Evolutionary conservation across 37 sponge, comb jelly and placozoan genomes (phyloP).

Genomic region (Oopsacas minuta): DNA sequence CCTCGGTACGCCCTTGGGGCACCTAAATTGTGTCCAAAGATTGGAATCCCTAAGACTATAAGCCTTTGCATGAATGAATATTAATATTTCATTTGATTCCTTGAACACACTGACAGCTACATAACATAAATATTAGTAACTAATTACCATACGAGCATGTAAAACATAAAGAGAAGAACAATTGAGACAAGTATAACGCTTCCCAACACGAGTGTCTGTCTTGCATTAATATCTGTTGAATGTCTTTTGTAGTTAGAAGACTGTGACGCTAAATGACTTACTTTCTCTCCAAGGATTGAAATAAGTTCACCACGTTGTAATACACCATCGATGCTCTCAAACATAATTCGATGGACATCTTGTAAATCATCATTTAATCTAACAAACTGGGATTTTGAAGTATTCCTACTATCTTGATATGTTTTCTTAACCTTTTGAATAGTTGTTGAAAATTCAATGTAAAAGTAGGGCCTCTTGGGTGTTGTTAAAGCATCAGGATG

Average conservation of each 20-base stretch:
- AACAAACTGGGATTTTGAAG: slow-evolving; percentile 35
- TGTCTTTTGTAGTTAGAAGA: neutral
- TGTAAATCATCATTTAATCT: slow-evolving; percentile 72
- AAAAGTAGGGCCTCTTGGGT: neutral
- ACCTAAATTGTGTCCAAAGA: too few relatives aligned
- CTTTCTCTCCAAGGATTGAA: slow-evolving; percentile 13
- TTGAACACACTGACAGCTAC: too few relatives aligned
- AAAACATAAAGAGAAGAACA: neutral
- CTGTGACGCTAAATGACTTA: neutral
- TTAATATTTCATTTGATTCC: too few relatives aligned
- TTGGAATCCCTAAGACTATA: too few relatives aligned
- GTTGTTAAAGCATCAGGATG: slow-evolving; percentile 22
- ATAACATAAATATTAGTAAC: too few relatives aligned
- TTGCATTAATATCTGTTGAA: neutral
- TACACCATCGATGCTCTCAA: slow-evolving; percentile 92
- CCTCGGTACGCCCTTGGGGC: too few relatives aligned
- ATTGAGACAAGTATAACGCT: neutral
- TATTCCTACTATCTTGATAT: slow-evolving; percentile 52
- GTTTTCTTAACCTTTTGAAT: slow-evolving; percentile 69
- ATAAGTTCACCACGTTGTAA: slow-evolving; percentile 89
- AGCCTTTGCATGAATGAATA: too few relatives aligned
- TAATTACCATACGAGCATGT: neutral
- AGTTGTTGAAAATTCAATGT: slow-evolving; percentile 30
- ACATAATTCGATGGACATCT: slow-evolving; percentile 96
- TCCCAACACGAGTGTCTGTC: neutral